These are phyloP conservation scores for Pseudomyrmex gracilis DNA, from an alignment of 1,140 invertebrate species.

Conservation along the genomic window DNA sequence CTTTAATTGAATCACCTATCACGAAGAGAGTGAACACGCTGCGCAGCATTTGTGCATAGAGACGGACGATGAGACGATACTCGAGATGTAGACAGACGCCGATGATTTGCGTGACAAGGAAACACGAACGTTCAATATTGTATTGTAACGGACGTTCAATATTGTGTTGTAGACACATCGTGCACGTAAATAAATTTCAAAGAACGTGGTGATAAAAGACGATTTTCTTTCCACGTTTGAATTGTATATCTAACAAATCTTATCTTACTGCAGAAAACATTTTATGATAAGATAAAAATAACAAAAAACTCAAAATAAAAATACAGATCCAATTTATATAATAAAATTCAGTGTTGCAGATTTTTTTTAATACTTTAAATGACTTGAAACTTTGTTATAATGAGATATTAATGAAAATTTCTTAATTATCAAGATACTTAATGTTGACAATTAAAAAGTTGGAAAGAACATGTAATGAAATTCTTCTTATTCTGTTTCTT, in stretches of 20 bases:
- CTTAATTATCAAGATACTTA: constrained; percentile 15
- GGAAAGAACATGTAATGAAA: constrained; percentile 25
- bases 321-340: constrained; percentile 1
- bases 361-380: constrained; percentile 5
- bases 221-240: background rate
- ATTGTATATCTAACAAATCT: background rate
- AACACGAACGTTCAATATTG: constrained; percentile 13
- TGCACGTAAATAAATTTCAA: constrained; percentile 10
- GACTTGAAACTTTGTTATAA: constrained; percentile 25
- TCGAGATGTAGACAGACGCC: constrained; percentile 20
- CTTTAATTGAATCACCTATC: constrained; percentile 70
- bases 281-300: background rate
- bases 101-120: constrained; percentile 38
- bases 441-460: constrained; percentile 31
- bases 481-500: background rate
- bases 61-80: constrained; percentile 16
- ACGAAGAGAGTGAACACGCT: constrained; percentile 24
- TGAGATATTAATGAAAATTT: constrained; percentile 23
- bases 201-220: constrained; percentile 2
- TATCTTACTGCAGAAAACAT: background rate
- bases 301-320: background rate
- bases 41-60: constrained; percentile 41
- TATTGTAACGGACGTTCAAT: background rate
- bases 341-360: background rate
- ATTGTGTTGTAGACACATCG: too few relatives aligned